A percentile compares a stretch with the other conserved stretches of the same genome.
These are phyloP conservation scores for Neotoma lepida DNA, from an alignment of 2,113 vertebrate genomes.

Conservation along the genomic window DNA sequence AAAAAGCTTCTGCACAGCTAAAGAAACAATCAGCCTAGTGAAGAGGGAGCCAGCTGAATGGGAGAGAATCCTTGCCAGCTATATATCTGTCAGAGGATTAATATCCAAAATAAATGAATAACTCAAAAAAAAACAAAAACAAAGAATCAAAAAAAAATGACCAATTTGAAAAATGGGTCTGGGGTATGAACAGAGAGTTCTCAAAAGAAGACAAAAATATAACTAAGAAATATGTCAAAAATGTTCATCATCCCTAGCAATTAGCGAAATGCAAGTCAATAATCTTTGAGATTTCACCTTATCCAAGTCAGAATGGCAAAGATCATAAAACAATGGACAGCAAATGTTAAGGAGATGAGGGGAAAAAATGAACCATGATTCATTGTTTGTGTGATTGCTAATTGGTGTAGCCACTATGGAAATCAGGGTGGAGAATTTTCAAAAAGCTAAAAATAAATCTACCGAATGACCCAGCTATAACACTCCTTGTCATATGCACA, in stretches of 20 bases:
- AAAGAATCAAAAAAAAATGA: not conserved
- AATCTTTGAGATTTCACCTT: not conserved
- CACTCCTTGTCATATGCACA: not conserved
- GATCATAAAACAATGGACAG: not conserved
- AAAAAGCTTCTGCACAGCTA: not conserved
- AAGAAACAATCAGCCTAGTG: not conserved
- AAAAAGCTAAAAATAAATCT: not conserved
- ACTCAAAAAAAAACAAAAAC: not conserved
- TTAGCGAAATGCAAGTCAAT: not conserved
- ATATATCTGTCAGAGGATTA: not conserved
- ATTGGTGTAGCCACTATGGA: not conserved
- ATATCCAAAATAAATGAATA: not conserved
- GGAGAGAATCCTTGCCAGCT: no score
- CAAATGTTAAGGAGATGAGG: not conserved
- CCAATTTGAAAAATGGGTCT: not conserved
- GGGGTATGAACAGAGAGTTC: no score
- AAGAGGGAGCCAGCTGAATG: not conserved
- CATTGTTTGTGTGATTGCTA: not conserved
- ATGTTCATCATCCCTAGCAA: not conserved
- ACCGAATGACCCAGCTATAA: not conserved
- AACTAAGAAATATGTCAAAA: not conserved
- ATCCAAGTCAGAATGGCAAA: not conserved
- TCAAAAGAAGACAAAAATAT: no score
- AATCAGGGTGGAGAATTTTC: not conserved
- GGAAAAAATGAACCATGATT: not conserved